Conservation (phyloP, 2,113 vertebrate species). For the Motacilla alba region DNA sequence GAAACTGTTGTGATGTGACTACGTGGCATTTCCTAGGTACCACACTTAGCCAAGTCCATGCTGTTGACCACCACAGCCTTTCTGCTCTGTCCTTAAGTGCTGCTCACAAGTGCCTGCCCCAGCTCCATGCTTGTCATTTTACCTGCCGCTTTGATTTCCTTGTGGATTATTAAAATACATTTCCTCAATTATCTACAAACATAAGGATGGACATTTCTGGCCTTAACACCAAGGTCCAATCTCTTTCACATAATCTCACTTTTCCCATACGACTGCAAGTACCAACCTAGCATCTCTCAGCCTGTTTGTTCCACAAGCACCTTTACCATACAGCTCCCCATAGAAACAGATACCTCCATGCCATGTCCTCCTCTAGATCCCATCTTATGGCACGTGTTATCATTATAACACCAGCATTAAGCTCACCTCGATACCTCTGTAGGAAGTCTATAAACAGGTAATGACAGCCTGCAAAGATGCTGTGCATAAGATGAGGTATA, state of each 20-base stretch:
- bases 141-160: background rate
- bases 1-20: background rate
- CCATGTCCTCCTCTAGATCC: background rate
- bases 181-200: background rate
- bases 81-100: background rate
- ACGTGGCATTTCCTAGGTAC: background rate
- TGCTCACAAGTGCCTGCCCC: background rate
- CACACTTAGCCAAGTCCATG: accelerated
- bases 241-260: background rate
- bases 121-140: background rate
- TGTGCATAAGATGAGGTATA: background rate
- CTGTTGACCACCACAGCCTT: background rate
- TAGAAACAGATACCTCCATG: background rate
- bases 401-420: background rate
- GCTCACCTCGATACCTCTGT: background rate
- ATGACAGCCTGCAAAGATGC: background rate
- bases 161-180: background rate
- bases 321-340: background rate
- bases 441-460: background rate
- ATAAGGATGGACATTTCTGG: background rate
- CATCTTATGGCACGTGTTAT: accelerated
- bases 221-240: background rate
- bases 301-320: accelerated
- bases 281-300: background rate
- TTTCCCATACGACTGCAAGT: background rate